Base-by-base conservation (phyloP, 2,888 invertebrate genomes). In the Lepidocyrtoides sp. region DNA sequence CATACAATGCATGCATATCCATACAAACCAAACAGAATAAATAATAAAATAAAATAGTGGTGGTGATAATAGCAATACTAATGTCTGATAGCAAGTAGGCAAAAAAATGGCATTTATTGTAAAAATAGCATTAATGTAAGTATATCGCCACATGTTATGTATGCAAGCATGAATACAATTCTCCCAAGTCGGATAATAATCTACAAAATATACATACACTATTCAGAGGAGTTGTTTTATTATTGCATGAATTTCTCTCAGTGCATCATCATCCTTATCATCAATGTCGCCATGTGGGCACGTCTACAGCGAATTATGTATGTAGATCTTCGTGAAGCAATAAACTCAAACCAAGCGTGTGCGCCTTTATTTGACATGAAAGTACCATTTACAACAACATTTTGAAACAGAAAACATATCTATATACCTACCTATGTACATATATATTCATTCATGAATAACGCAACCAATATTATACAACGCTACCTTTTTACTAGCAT, bases 321-420 rank as follows among this genome's bases (percentile, higher is more conserved):
- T 60, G 72, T 75, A 29, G 69, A 69, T 69, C 66, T 66, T 32
- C 54, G 29, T 51, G 85, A 85, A 32, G 84, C 85, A 85, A 85
- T 85, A 85, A 72, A 85, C 72, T 75, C 26, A 85, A 72, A 41
- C 75, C 20, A 60, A 41, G 48, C 66, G n/a, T 75, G 75, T 26
- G n/a, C 48, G 48, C 26, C 48, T 75, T 23, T 48, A 75, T 75
- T 75, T 75, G 75, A 75, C 48, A 48, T 48, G 41, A 12, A 72
- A 72, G 69, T 36, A 72, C 41, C 41, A 72, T 72, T 75, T 48
- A 75, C 48, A 83, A 48, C 32, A 57, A 63, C 66, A 48, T 83
- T 57, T 60, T 60, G 8, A n/a, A 36, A 60, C 57, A 32, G 20
- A 32, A 79, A 32, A 81, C 23, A 69, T 48, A 12, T 5, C n/a